Conservation (phyloP, 2,113 vertebrate species). For the Ictalurus punctatus region DNA sequence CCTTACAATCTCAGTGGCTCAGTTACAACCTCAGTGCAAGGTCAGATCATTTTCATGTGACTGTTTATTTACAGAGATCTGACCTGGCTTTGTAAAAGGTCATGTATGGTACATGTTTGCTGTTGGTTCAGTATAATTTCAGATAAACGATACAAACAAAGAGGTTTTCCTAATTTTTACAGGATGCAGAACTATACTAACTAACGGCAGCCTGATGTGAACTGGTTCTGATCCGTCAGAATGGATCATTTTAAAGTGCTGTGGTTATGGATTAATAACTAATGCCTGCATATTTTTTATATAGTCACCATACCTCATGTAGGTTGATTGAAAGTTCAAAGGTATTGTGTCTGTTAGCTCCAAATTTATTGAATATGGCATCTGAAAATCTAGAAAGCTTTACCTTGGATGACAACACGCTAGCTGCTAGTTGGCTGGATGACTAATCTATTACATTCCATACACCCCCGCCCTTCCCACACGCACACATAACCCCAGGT, state of each 20-base stretch:
- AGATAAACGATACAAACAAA: background rate
- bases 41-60: background rate
- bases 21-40: background rate
- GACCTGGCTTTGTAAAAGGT: background rate
- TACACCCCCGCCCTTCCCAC: background rate
- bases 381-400: background rate
- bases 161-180: background rate
- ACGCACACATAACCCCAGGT: background rate
- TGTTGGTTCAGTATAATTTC: background rate
- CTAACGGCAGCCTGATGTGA: background rate
- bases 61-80: background rate
- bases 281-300: background rate
- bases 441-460: background rate
- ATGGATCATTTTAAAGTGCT: background rate
- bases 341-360: background rate
- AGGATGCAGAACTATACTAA: background rate
- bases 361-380: background rate
- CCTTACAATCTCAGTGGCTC: constrained; percentile 16
- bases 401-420: too few relatives aligned
- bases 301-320: background rate
- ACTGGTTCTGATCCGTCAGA: background rate
- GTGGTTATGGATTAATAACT: background rate
- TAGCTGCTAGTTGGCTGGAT: background rate
- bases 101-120: background rate
- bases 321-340: background rate